These are phyloP conservation scores for Erithacus rubecula DNA, from an alignment of 2,797 vertebrate species.

Conservation along the genomic window DNA sequence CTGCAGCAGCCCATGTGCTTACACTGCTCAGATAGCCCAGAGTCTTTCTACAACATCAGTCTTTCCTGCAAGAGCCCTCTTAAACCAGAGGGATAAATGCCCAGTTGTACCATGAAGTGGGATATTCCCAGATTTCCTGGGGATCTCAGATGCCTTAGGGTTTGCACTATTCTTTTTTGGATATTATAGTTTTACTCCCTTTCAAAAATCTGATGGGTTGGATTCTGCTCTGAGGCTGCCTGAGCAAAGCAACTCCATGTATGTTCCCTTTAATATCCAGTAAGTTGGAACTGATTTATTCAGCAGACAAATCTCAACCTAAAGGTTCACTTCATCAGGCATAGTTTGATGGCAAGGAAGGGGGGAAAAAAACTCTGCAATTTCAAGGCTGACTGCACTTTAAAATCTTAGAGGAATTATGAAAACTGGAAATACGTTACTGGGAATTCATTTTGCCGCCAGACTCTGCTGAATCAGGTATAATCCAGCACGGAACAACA, in stretches of 20 bases:
- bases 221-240: neutral
- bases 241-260: neutral
- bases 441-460: neutral
- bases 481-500: fast-evolving
- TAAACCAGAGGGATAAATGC: neutral
- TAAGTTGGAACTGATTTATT: neutral
- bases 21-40: fast-evolving
- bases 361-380: neutral
- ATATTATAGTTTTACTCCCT: neutral
- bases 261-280: neutral
- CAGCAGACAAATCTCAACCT: neutral
- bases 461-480: neutral
- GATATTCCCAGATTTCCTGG: neutral
- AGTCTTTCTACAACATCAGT: neutral
- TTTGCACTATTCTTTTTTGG: neutral
- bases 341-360: neutral
- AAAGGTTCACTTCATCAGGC: neutral
- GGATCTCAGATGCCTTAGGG: neutral
- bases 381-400: neutral
- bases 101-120: too few species aligned
- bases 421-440: neutral
- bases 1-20: neutral
- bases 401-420: neutral
- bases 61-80: neutral
- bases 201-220: neutral